A percentile compares a stretch with the other conserved stretches of the same genome.
Evolutionary conservation across 2,113 vertebrate species (phyloP).

Genomic region (Laticauda colubrina): DNA sequence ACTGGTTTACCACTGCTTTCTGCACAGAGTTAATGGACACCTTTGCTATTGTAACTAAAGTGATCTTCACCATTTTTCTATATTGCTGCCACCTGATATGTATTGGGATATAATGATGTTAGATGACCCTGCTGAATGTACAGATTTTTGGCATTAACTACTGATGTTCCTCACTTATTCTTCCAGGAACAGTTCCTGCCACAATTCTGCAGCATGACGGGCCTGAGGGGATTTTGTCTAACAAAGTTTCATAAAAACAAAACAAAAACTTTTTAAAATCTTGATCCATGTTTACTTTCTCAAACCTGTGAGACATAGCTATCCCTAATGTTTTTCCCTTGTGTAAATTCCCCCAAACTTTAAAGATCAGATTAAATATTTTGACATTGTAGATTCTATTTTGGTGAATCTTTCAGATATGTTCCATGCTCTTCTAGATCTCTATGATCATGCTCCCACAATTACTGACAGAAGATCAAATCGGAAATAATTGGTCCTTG

Average conservation of each 20-base stretch:
- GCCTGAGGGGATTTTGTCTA: background rate
- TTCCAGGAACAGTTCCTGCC: background rate
- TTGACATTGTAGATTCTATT: background rate
- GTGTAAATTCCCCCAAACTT: background rate
- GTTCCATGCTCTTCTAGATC: background rate
- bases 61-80: background rate
- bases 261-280: background rate
- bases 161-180: background rate
- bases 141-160: background rate
- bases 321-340: background rate
- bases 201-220: background rate
- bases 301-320: background rate
- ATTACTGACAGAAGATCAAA: background rate
- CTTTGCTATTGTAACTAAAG: background rate
- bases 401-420: background rate
- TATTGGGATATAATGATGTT: background rate
- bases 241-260: background rate
- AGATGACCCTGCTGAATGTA: background rate
- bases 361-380: background rate
- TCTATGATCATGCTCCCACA: background rate
- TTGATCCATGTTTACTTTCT: background rate
- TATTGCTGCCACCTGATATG: background rate
- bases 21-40: background rate
- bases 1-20: background rate
- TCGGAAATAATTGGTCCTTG: background rate